A percentile compares a stretch with the other conserved stretches of the same genome.
These are phyloP conservation scores for Lagorchestes hirsutus DNA, from an alignment of 2,797 vertebrate genomes.

Conservation along the genomic window DNA sequence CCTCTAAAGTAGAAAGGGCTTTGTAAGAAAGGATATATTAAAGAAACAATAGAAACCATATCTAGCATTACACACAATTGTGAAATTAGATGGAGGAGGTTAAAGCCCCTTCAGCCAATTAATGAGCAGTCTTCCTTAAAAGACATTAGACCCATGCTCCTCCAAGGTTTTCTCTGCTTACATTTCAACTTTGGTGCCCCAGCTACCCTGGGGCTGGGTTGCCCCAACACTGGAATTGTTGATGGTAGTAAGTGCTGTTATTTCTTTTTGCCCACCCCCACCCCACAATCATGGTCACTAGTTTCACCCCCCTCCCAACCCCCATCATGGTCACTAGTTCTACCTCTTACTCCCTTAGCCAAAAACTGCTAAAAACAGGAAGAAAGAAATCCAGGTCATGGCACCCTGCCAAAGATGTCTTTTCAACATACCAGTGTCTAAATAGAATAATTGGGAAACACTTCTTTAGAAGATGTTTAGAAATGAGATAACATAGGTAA, in stretches of 20 bases:
- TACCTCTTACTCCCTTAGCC: not conserved
- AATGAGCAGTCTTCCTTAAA: not conserved
- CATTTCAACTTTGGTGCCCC: not conserved
- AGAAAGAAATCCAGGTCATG: not conserved
- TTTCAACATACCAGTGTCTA: not conserved
- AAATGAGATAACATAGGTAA: not conserved
- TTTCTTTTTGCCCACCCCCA: not conserved
- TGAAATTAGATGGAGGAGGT: not conserved
- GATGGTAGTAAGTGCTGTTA: slow-evolving; percentile 7
- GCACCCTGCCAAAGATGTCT: not conserved
- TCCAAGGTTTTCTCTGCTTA: not conserved
- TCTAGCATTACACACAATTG: not conserved
- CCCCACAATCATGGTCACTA: not conserved
- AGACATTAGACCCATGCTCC: not conserved
- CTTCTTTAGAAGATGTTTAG: not conserved
- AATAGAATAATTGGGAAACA: not conserved
- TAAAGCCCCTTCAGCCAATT: not conserved
- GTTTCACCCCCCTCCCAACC: not conserved
- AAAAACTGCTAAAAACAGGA: not conserved
- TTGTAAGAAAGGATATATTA: slow-evolving; percentile 2
- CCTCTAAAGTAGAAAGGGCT: not conserved
- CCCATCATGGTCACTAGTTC: not conserved
- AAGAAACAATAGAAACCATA: not conserved
- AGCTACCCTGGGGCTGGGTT: not conserved
- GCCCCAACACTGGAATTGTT: not conserved